Percentiles rank a stretch among this genome's conserved stretches.
Evolutionary conservation across 2,797 vertebrate species (phyloP).

Genomic region (Pantherophis vulpinus): DNA sequence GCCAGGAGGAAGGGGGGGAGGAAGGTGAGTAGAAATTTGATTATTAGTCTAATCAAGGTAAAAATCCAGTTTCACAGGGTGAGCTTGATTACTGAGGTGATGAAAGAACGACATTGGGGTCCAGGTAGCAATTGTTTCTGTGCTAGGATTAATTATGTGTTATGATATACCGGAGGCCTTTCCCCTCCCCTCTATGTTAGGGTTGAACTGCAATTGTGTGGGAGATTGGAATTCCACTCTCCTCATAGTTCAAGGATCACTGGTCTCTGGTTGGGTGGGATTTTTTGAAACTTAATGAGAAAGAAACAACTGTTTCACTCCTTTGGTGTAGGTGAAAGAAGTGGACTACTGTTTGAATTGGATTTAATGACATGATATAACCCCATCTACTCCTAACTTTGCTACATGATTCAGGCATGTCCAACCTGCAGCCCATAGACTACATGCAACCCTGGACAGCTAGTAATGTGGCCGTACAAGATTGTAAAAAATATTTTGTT

Average conservation of each 20-base stretch:
- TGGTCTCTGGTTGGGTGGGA: neutral
- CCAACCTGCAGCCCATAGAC: too few species aligned
- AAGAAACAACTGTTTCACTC: neutral
- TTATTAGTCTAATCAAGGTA: constrained; percentile 70
- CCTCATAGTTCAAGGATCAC: neutral
- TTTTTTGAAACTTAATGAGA: neutral
- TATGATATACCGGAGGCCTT: neutral
- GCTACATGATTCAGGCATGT: neutral
- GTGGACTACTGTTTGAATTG: neutral
- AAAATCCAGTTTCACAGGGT: constrained; percentile 55
- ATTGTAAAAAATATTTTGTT: too few species aligned
- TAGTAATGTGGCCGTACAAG: too few species aligned
- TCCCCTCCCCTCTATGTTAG: neutral
- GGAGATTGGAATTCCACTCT: neutral
- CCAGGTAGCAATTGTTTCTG: constrained; percentile 37
- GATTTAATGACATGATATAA: neutral
- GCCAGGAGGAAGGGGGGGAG: constrained; percentile 35
- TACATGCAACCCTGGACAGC: too few species aligned
- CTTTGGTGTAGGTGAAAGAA: neutral
- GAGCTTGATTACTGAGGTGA: constrained; percentile 69
- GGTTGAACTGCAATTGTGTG: neutral
- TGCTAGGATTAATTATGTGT: constrained; percentile 18
- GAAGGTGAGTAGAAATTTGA: constrained; percentile 56
- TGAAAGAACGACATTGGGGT: constrained; percentile 31
- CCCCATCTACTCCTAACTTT: neutral